Evolutionary conservation across 1,140 invertebrate genomes (phyloP), one percentile per base, ranked within the genome.

Genomic region (Camponotus vicinus): DNA sequence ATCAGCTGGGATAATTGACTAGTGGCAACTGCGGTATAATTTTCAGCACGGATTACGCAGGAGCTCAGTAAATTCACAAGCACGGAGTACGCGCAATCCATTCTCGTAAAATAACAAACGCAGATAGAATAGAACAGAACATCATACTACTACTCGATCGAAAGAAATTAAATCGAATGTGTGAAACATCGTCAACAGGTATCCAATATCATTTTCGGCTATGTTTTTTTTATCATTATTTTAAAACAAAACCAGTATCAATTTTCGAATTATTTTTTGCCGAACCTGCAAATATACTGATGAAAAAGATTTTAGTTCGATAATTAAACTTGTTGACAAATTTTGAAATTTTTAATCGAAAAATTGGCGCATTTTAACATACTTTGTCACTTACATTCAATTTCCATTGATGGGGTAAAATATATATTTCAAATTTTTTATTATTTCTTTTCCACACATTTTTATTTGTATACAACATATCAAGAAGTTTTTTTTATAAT

Each of bases 1-100:
- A 27, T 27, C 27, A 1, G 1, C 27, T 27, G 27, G 0, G 27
- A 27, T 27, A 27, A 27, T 27, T 27, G 27, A 27, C 27, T 27
- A 27, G 27, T 27, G 1, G 27, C 27, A 27, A 27, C 27, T 27
- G 49, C 88, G 89, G 88, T 90, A 90, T 64, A 76, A 86, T 52
- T 89, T 70, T 79, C 85, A 73, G 70, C 18, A 78, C 89, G 78
- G 77, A 88, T 71, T 80, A 80, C 85, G 90, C 73, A 59, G 71
- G 87, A 91, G 91, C 92, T 92, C 91, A 92, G 93, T 93, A 88
- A 88, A 80, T 92, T 91, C 55, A 78, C 78, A 87, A 84, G 84
- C 40, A 77, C 76, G 67, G 8, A 40, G 15, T 52, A 37, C 83
- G 84, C 70, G 40, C 69, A 64, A 84, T 75, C 57, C 15, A 79